These are phyloP conservation scores for fruit fly (Drosophila melanogaster) DNA, from an alignment of 1,140 invertebrate genomes.

Conservation along the genomic window Release_6_plus_ISO1_MT NT_033779.5:20710501-20711000, in stretches of 20 bases:
- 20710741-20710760: conserved; percentile 37
- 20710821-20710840: conserved; percentile 55
- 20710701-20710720: conserved; percentile 51
- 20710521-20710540: conserved; percentile 60
- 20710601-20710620: conserved; percentile 9
- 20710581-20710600: conserved; percentile 53
- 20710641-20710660: conserved; percentile 40
- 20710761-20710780: conserved; percentile 20
- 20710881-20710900: conserved; percentile 24
- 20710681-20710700: conserved; percentile 61
- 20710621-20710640: conserved; percentile 44
- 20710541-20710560: conserved; percentile 52
- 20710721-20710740: conserved; percentile 24
- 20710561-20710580: conserved; percentile 64
- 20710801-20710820: conserved; percentile 67
- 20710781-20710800: conserved; percentile 24
- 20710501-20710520: conserved; percentile 42
- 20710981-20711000: conserved; percentile 52
- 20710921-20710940: conserved; percentile 11
- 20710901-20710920: conserved; percentile 68
- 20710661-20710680: conserved; percentile 62
- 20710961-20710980: conserved; percentile 11
- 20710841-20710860: conserved; percentile 53
- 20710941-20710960: conserved; percentile 12
- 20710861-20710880: conserved; percentile 39